Evolutionary conservation across 2,888 invertebrate species (phyloP), one percentile per base, ranked within the genome.

Genomic region (Chromoteleia sp.): DNA sequence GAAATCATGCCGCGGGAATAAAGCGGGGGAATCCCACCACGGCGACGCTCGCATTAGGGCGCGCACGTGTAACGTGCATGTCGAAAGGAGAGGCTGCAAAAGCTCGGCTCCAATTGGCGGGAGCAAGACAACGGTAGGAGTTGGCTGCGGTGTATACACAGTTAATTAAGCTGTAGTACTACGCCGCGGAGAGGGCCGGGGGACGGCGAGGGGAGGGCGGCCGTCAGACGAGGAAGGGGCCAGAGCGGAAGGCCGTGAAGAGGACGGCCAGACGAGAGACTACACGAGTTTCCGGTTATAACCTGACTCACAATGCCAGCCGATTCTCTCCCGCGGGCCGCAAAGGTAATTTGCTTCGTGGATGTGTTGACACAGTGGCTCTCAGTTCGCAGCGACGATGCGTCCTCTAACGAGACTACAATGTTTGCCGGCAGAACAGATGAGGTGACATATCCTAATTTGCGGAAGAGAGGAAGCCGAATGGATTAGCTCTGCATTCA

Each of bases 131-230:
- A 89, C 89, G 89, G 88, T 88, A 89, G 90, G 88, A 89, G 90
- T 87, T 87, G 87, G 87, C 88, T 88, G 88, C 88, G 87, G 88
- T 90, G 91, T 91, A 90, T 91, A 91, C 90, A 91, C 88, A 89
- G 91, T 91, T 91, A 90, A 91, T 91, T 90, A 90, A 90, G 87
- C 88, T 86, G 84, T 87, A 89, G 88, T 85, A 88, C 88, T 87
- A 82, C 83, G 85, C 86, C 87, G 82, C 81, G 84, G 84, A 82
- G 84, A 54, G 68, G 73, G 41, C 59, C n/a, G 71, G 39, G 73
- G 52, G 63, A 30, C 63, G 45, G 68, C 61, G 76, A 78, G 4
- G 75, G 36, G 21, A 39, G 45, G 29, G 45, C 39, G 50, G 29
- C 58, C 33, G 68, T 14, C 25, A 29, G 68, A 56, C 48, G 70